Evolutionary conservation across 2,797 vertebrate species (phyloP), one percentile per base, ranked within the genome.

Genomic region (Meda fulgida): DNA sequence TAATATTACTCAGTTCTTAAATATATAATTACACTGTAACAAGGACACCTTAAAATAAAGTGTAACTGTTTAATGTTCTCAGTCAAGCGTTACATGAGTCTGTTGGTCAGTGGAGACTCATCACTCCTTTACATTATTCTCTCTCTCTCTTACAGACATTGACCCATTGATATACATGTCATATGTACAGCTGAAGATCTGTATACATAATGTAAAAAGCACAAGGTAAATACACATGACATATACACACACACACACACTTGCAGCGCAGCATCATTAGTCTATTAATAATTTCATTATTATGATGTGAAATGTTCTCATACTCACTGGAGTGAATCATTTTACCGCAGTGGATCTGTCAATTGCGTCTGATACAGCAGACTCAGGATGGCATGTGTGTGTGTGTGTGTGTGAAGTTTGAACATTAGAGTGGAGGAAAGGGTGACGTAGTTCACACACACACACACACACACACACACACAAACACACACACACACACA

Each of bases 261-360:
- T 18, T 10, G 43, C 3, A n/a, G 5, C n/a, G 4, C 34, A 13
- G 34, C 2, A 1, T 48, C 1, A 23, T 34, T 66, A 5, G 0
- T 69, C 23, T 36, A 26, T 14, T 16, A 65, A 48, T 66, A 66
- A 66, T 34, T 4, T 31, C 0, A 63, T 4, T 31, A 23, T 36
- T 55, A 55, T 36, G 31, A 78, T 63, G 23, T 78, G 13, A 78
- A 63, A 78, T 26, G 16, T 26, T 78, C 16, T 78, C 36, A 21
- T 81, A 88, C 84, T 88, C 65, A 88, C 87, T 81, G 29, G 84
- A 81, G 2, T 86, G 76, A 66, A 84, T 85, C 87, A 88, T 88
- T 73, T 19, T 77, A 71, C n/a, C 7, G 51, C 65, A 19, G 46
- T 53, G 4, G 48, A 66, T 29, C 36, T 29, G 76, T 63, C 63